Conservation (phyloP, 2,797 vertebrate species). For the Pseudomugil gertrudae region DNA sequence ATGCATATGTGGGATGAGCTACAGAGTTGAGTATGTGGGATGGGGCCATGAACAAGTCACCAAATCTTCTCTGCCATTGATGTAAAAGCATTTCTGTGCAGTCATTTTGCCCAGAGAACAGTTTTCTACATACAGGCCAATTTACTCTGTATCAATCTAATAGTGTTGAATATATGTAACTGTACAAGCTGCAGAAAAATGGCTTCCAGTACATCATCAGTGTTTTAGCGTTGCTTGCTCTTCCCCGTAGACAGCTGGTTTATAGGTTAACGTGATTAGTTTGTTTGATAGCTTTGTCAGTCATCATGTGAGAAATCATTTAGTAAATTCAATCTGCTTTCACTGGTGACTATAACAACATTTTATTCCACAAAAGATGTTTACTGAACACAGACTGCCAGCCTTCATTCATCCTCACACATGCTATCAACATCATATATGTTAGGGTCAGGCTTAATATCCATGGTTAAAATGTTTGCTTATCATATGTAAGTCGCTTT, state of each 20-base stretch:
- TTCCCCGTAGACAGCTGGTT: neutral
- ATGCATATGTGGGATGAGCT: neutral
- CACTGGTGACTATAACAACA: neutral
- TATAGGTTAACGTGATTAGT: neutral
- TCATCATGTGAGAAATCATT: neutral
- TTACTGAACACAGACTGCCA: constrained; percentile 4
- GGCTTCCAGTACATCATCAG: no score
- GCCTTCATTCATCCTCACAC: constrained; percentile 17
- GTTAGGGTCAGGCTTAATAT: no score
- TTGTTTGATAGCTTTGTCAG: neutral
- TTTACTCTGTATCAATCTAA: neutral
- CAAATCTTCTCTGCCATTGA: neutral
- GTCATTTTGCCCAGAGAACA: neutral
- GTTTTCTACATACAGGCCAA: no score
- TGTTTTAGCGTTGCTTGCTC: neutral
- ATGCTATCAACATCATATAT: constrained; percentile 38
- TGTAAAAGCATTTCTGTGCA: neutral
- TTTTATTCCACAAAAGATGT: neutral
- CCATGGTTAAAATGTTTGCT: no score
- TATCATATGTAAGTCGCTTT: no score
- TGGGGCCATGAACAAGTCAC: neutral
- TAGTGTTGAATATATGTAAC: neutral
- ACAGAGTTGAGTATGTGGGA: neutral
- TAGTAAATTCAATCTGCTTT: neutral
- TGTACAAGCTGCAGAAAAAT: neutral